Evolutionary conservation across 2,113 vertebrate species (phyloP).

Genomic region (Perca flavescens): DNA sequence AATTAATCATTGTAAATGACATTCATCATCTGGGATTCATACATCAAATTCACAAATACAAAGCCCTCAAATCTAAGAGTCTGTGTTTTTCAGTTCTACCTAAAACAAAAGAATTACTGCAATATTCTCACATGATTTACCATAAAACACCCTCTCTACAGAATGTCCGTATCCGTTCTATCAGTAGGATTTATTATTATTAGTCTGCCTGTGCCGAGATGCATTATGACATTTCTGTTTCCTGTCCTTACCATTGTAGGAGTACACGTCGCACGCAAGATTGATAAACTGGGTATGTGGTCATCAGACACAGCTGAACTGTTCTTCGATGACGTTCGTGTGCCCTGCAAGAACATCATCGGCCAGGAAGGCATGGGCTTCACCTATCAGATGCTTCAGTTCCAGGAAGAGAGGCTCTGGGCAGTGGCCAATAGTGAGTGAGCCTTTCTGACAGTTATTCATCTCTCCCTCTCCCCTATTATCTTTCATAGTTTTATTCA

Average conservation of each 20-base stretch:
- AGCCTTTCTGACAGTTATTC: background rate
- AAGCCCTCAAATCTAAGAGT: background rate
- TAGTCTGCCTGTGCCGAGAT: background rate
- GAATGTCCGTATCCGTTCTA: background rate
- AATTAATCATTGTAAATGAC: background rate
- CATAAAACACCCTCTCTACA: background rate
- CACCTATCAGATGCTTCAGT: constrained; percentile 91
- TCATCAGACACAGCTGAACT: constrained; percentile 88
- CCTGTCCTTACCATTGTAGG: constrained; percentile 65
- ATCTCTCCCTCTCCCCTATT: background rate
- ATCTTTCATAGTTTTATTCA: background rate
- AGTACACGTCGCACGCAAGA: constrained; percentile 87
- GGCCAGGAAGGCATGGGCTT: constrained; percentile 91
- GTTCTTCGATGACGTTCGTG: constrained; percentile 89
- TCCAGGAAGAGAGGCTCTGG: constrained; percentile 90
- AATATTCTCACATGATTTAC: background rate
- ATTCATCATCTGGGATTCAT: background rate
- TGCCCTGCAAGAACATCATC: constrained; percentile 87
- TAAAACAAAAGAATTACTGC: background rate
- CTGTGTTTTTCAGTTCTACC: background rate
- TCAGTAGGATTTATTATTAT: constrained; percentile 1
- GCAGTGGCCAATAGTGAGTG: constrained; percentile 86
- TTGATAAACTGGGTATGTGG: constrained; percentile 90
- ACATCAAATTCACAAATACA: background rate
- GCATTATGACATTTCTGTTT: background rate